Conservation (phyloP, 92 coral and sea anemone species). For the Nematostella vectensis region DNA sequence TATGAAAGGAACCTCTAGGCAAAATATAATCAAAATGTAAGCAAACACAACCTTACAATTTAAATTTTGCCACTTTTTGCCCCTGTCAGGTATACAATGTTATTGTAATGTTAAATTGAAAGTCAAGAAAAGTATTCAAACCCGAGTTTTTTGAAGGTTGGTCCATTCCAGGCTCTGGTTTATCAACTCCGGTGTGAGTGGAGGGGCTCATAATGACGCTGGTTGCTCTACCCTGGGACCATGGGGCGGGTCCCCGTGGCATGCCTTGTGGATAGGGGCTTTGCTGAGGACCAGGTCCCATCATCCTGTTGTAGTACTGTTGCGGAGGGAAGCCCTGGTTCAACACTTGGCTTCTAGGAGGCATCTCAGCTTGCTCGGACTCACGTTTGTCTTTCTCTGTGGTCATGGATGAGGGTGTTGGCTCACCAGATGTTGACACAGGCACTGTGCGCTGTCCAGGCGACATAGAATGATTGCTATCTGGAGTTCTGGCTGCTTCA, state of each 20-base stretch:
- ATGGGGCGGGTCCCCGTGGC: conserved; percentile 35
- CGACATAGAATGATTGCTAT: conserved; percentile 29
- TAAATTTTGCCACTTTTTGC: no score
- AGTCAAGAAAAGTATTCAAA: no score
- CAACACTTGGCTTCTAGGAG: conserved; percentile 52
- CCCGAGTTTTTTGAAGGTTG: neutral
- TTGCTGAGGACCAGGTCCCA: conserved; percentile 29
- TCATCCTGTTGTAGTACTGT: conserved; percentile 30
- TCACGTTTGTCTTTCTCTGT: conserved; percentile 55
- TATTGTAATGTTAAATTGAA: no score
- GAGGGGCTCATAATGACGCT: conserved; percentile 24
- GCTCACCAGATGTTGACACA: conserved; percentile 80
- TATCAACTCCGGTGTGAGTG: conserved; percentile 9
- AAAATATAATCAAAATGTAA: no score
- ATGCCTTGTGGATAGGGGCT: conserved; percentile 31
- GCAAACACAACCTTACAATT: no score
- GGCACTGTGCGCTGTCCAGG: conserved; percentile 45
- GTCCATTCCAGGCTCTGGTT: no score
- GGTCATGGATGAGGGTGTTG: conserved; percentile 74
- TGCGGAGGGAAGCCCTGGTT: conserved; percentile 50
- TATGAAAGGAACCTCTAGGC: no score
- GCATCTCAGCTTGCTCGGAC: conserved; percentile 39
- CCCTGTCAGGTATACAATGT: no score
- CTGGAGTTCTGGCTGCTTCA: conserved; percentile 20
- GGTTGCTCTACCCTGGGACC: conserved; percentile 29